Base-by-base conservation (phyloP, 2,113 vertebrate species). In the Glaucidium brasilianum region DNA sequence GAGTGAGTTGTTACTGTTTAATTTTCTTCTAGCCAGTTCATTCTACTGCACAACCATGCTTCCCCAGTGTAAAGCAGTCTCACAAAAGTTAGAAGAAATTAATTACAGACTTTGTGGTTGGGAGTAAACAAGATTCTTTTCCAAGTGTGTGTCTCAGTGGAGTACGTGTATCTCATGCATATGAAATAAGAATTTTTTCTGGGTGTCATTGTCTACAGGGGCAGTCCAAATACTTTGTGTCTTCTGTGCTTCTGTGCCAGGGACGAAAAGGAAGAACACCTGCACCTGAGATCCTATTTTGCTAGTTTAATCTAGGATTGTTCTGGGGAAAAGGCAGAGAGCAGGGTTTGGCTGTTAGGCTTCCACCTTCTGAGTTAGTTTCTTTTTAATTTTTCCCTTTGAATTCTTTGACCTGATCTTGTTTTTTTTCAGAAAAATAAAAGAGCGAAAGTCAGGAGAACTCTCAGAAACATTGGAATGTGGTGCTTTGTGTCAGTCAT, bases 101-200 rank as follows among this genome's bases (percentile, higher is more conserved):
- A 87, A 92, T 96, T 92, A 50, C 5, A 14, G 47, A 17, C 86
- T 97, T 49, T 73, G 63, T 86, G 85, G 8, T 39, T 80, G 73
- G 73, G 47, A 83, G 52, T 96, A 96, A 94, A 93, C 85, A 96
- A 69, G 53, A 53, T 85, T 94, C 56, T 85, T 93, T 94, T 90
- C 62, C 53, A 18, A 43, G 47, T 41, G 16, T 52, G 29, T 62
- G 41, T 85, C 11, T 77, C 60, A 9, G 68, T 91, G 84, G 84
- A 94, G 39, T 77, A n/a, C n/a, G 41, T 3, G 0, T 90, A 27
- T 83, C 21, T 71, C 43, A n/a, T 91, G 90, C 82, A 72, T 90
- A 72, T 67, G 58, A 94, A 87, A 74, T 74, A 53, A 88, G 62
- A 84, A 18, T 59, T 73, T 62, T 95, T 94, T 62, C 66, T 81